Percentiles rank a stretch among this genome's conserved stretches.
Evolutionary conservation across 2,113 vertebrate species (phyloP).

Genomic region (Callithrix jacchus): DNA sequence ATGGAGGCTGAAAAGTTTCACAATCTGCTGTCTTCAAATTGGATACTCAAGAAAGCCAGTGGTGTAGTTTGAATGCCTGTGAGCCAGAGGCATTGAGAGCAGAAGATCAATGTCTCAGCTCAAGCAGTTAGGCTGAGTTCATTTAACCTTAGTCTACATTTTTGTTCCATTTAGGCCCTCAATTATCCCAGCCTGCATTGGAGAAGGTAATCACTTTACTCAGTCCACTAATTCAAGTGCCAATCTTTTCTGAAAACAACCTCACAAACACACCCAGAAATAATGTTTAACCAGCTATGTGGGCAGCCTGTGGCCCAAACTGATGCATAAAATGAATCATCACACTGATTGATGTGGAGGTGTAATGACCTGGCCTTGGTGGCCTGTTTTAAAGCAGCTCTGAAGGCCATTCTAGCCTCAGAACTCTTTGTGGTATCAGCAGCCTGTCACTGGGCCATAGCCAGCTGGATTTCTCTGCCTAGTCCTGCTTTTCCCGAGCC

Average conservation of each 20-base stretch:
- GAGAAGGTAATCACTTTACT: not conserved
- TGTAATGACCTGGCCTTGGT: not conserved
- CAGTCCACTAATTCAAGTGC: not conserved
- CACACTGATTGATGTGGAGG: not conserved
- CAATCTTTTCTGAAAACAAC: not conserved
- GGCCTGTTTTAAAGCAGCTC: not conserved
- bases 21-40: not conserved
- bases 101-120: not conserved
- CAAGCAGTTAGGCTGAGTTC: not conserved
- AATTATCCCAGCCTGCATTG: not conserved
- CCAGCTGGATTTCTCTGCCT: not conserved
- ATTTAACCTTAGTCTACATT: not conserved
- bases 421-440: not conserved
- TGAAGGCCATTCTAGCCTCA: not conserved
- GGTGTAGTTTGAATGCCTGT: not conserved
- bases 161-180: not conserved
- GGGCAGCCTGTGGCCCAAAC: not conserved
- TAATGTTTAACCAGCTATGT: not conserved
- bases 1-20: not conserved
- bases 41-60: not conserved
- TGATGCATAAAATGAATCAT: not conserved
- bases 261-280: not conserved
- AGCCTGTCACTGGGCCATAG: not conserved
- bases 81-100: not conserved
- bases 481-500: not conserved